These are phyloP conservation scores for Nothura maculosa DNA, from an alignment of 2,797 vertebrate species.

Conservation along the genomic window DNA sequence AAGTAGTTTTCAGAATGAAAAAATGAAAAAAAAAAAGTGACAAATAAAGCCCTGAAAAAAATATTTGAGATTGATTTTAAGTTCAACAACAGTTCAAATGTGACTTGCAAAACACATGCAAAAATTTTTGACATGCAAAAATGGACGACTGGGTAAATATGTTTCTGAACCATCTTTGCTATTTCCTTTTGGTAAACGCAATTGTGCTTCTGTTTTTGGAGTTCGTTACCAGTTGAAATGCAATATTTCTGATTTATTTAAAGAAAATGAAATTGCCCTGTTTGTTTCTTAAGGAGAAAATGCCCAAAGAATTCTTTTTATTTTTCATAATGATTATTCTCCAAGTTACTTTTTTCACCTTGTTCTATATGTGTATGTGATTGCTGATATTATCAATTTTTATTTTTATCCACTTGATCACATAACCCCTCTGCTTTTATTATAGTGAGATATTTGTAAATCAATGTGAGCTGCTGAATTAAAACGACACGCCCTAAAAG, in stretches of 20 bases:
- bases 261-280: neutral
- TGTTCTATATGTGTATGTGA: conserved; percentile 14
- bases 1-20: neutral
- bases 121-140: neutral
- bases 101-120: neutral
- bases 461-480: conserved; percentile 60
- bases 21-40: neutral
- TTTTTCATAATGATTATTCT: conserved; percentile 31
- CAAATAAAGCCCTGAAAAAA: neutral
- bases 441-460: conserved; percentile 56
- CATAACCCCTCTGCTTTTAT: conserved; percentile 24
- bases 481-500: conserved; percentile 51
- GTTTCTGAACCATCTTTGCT: neutral
- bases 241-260: neutral
- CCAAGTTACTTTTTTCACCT: neutral
- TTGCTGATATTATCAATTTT: conserved; percentile 31
- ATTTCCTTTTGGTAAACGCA: neutral
- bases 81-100: neutral
- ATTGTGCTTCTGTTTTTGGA: neutral
- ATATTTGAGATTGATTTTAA: neutral
- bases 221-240: conserved; percentile 7
- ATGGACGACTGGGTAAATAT: neutral
- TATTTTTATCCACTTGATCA: conserved; percentile 44
- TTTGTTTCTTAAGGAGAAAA: conserved; percentile 29
- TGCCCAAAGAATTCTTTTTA: neutral